phyloP scores from a whole-genome alignment of 2,113 vertebrate genomes.

The Salminus brasiliensis region DNA sequence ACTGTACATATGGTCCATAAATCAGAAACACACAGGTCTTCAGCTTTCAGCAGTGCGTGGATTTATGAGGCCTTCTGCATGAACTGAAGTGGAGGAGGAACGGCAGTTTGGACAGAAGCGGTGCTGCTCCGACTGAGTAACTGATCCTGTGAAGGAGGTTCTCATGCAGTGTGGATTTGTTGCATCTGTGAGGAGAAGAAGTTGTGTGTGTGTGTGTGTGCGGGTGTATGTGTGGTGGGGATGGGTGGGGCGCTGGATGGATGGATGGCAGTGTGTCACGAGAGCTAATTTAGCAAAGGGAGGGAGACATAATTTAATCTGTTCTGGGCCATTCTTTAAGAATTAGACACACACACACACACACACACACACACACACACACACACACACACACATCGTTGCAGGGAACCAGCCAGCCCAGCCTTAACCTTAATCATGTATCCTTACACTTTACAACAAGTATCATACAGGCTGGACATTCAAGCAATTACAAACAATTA shows the following conservation, averaged over 20 bases:
- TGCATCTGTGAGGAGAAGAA: neutral
- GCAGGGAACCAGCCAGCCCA: no score
- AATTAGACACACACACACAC: neutral
- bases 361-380: neutral
- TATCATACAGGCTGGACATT: no score
- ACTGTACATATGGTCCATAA: no score
- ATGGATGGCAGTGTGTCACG: slow-evolving; percentile 8
- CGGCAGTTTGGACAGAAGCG: neutral
- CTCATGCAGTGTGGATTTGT: neutral
- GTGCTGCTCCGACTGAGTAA: neutral
- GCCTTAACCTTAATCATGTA: no score
- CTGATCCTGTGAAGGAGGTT: neutral
- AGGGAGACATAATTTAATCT: slow-evolving; percentile 13
- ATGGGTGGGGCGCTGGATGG: neutral
- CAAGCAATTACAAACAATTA: no score
- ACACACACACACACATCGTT: neutral
- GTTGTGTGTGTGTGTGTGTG: neutral
- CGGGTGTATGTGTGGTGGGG: neutral
- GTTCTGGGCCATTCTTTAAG: slow-evolving; percentile 15
- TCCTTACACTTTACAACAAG: no score
- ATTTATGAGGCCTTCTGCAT: neutral
- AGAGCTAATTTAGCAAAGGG: slow-evolving; percentile 4
- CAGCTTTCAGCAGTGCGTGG: slow-evolving; percentile 32
- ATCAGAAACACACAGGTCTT: slow-evolving; percentile 42
- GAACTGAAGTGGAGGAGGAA: neutral